phyloP scores from a whole-genome alignment of 2,797 vertebrate genomes.

The Dipus sagitta region DNA sequence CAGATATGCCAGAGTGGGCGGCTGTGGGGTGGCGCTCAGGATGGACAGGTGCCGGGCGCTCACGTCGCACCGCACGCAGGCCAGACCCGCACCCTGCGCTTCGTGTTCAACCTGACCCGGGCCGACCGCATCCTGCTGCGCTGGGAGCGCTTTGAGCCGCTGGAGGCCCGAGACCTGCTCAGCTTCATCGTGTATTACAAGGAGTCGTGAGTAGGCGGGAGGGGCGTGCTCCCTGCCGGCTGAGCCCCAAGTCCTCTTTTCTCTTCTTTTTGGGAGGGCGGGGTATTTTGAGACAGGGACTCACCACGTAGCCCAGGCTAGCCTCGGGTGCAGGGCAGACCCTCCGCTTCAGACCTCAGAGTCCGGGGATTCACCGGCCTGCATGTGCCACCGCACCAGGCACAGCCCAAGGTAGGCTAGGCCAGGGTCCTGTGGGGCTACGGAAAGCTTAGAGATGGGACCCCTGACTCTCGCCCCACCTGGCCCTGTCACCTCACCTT shows the following conservation, averaged over 20 bases:
- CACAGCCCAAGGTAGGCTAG: not conserved
- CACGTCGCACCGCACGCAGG: slow-evolving; percentile 77
- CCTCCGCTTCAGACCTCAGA: not conserved
- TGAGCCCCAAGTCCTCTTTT: not conserved
- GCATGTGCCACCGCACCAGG: no score
- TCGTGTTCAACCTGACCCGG: slow-evolving; percentile 88
- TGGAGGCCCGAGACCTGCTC: slow-evolving; percentile 88
- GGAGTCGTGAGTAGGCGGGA: slow-evolving; percentile 88
- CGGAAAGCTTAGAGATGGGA: not conserved
- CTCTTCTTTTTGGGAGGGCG: no score
- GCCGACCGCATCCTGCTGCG: slow-evolving; percentile 88
- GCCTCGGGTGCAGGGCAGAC: not conserved
- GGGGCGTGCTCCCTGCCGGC: no score
- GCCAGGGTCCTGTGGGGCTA: no score
- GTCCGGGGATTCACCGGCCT: not conserved
- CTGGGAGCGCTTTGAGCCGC: slow-evolving; percentile 89
- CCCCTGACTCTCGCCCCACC: not conserved
- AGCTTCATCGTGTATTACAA: slow-evolving; percentile 92
- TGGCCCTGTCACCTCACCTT: not conserved
- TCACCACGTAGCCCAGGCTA: not conserved
- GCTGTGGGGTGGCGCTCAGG: accelerated
- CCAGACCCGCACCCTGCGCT: slow-evolving; percentile 88
- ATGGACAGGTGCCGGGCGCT: not conserved
- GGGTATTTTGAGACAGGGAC: not conserved
- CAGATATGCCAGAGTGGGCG: not conserved